These are phyloP conservation scores for Callipepla squamata DNA, from an alignment of 2,113 vertebrate species.

Conservation along the genomic window DNA sequence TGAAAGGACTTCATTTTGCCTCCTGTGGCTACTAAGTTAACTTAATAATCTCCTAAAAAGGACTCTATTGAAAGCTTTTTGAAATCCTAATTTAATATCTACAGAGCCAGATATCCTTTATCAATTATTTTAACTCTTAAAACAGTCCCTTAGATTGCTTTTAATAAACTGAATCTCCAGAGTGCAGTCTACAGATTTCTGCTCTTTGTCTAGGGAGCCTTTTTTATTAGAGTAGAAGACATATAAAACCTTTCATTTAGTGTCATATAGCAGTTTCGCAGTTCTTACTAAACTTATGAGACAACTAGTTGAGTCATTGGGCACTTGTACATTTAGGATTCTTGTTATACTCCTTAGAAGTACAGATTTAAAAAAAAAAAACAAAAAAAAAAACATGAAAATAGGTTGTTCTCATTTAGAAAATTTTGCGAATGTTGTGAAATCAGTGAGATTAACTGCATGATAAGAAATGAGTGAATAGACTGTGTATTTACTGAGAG, in stretches of 20 bases:
- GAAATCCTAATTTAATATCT: constrained; percentile 23
- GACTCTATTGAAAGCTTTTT: constrained; percentile 37
- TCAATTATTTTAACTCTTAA: constrained; percentile 19
- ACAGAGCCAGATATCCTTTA: constrained; percentile 18
- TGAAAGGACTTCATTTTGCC: constrained; percentile 28
- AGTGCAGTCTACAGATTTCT: neutral
- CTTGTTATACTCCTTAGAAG: neutral
- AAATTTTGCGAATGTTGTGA: neutral
- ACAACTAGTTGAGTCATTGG: neutral
- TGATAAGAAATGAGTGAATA: neutral
- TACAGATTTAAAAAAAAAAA: neutral
- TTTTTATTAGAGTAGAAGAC: neutral
- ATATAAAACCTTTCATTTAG: neutral
- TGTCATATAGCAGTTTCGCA: neutral
- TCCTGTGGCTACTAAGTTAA: constrained; percentile 33
- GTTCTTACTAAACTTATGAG: neutral
- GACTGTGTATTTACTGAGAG: neutral
- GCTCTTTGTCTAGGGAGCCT: neutral
- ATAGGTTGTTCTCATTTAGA: neutral
- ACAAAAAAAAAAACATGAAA: neutral
- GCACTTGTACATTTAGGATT: neutral
- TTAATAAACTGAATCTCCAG: constrained; percentile 16
- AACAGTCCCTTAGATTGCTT: neutral
- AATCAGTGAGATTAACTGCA: neutral
- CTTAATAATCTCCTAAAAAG: constrained; percentile 28